Conservation (phyloP, 2,888 invertebrate species). For the Dinocampus coccinellae region DNA sequence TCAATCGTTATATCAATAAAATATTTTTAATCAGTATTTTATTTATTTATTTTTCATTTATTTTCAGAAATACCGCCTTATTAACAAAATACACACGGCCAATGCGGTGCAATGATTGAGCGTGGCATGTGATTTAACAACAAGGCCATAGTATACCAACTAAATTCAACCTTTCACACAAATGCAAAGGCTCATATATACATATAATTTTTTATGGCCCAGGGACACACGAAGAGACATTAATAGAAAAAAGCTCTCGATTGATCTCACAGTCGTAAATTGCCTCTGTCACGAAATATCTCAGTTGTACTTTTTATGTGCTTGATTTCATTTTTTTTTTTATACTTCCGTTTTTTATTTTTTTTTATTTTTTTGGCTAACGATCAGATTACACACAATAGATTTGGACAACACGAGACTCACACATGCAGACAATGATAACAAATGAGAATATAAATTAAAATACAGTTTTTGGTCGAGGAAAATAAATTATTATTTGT, state of each 20-base stretch:
- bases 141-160: background rate
- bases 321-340: background rate
- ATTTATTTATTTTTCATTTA: background rate
- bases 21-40: background rate
- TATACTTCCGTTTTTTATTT: background rate
- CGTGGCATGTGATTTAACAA: background rate
- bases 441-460: no score
- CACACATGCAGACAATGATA: no score
- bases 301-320: background rate
- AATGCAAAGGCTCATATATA: background rate
- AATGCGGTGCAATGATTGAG: background rate
- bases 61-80: background rate
- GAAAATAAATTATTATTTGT: no score
- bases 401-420: no score
- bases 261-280: slow-evolving; percentile 53
- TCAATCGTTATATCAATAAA: background rate
- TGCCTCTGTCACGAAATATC: slow-evolving; percentile 48
- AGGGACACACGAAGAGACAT: slow-evolving; percentile 42
- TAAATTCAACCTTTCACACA: slow-evolving; percentile 6
- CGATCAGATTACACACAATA: background rate
- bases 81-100: background rate
- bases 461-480: no score
- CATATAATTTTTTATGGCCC: background rate
- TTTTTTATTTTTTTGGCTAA: background rate
- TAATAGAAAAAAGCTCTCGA: slow-evolving; percentile 52